Conservation (phyloP, 2,113 vertebrate genomes). For the Hemicordylus capensis region DNA sequence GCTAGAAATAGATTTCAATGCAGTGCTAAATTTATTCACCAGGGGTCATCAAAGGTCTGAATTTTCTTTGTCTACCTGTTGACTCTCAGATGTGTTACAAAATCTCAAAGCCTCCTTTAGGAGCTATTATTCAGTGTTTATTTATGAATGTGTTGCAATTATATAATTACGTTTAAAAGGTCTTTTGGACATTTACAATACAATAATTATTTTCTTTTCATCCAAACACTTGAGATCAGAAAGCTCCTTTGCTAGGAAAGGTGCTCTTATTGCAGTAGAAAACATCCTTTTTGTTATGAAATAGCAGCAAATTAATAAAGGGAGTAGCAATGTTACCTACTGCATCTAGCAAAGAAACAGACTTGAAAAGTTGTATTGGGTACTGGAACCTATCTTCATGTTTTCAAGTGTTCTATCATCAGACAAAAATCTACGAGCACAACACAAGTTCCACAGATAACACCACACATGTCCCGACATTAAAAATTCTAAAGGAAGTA, state of each 20-base stretch:
- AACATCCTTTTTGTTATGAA: background rate
- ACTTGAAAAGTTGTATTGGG: background rate
- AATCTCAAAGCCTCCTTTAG: conserved; percentile 42
- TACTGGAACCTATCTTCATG: background rate
- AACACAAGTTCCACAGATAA: background rate
- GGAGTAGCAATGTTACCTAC: background rate
- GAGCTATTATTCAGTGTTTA: background rate
- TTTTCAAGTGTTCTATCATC: background rate
- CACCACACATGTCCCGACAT: background rate
- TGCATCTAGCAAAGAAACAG: background rate
- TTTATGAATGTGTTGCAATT: background rate
- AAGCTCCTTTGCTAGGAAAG: background rate
- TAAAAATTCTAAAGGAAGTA: background rate
- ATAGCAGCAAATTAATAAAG: conserved; percentile 13
- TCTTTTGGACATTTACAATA: conserved; percentile 17
- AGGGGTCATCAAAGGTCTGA: conserved; percentile 88
- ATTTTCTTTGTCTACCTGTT: conserved; percentile 78
- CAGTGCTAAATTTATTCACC: conserved; percentile 85
- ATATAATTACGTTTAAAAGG: background rate
- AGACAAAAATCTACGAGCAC: background rate
- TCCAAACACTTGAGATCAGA: background rate
- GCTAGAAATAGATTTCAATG: conserved; percentile 72
- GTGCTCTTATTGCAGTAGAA: background rate
- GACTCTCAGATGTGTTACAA: conserved; percentile 39
- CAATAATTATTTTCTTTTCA: background rate